These are phyloP conservation scores for Eueides isabella DNA, from an alignment of 1,140 invertebrate genomes.

Conservation along the genomic window DNA sequence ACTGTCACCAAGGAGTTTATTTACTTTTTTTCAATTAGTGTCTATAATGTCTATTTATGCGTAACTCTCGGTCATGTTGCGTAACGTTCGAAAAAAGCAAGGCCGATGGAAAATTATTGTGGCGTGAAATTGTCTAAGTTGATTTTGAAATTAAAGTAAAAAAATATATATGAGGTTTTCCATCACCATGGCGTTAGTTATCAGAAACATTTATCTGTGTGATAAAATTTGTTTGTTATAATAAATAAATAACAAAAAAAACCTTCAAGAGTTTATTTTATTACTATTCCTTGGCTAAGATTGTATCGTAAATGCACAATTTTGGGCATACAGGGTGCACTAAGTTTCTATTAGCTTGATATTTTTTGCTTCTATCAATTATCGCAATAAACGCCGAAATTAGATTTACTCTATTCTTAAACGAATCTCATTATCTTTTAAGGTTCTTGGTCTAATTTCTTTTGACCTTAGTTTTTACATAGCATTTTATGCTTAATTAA, in stretches of 20 bases:
- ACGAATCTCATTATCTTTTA: slow-evolving; percentile 53
- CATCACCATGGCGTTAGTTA: neutral
- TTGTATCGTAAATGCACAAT: slow-evolving; percentile 12
- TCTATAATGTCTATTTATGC: slow-evolving; percentile 29
- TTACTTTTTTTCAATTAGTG: neutral
- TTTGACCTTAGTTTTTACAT: slow-evolving; percentile 55
- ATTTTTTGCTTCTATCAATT: slow-evolving; percentile 43
- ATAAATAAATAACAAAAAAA: too few relatives aligned
- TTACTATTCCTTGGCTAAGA: neutral
- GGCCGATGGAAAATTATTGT: slow-evolving; percentile 51
- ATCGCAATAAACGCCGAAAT: slow-evolving; percentile 48
- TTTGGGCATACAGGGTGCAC: slow-evolving; percentile 21
- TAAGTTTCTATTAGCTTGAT: slow-evolving; percentile 13
- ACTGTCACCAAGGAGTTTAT: neutral
- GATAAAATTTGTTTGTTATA: too few relatives aligned
- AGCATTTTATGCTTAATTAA: slow-evolving; percentile 46
- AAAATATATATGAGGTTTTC: slow-evolving; percentile 23
- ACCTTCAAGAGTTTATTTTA: too few relatives aligned
- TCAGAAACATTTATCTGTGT: too few relatives aligned
- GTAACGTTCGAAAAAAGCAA: slow-evolving; percentile 45
- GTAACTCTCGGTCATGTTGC: slow-evolving; percentile 25
- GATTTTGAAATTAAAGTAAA: slow-evolving; percentile 50
- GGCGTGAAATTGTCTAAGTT: slow-evolving; percentile 50
- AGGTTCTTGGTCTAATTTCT: slow-evolving; percentile 53
- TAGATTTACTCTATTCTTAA: slow-evolving; percentile 59